Conservation (phyloP, 2,113 vertebrate species). For the Typhlomys cinereus region DNA sequence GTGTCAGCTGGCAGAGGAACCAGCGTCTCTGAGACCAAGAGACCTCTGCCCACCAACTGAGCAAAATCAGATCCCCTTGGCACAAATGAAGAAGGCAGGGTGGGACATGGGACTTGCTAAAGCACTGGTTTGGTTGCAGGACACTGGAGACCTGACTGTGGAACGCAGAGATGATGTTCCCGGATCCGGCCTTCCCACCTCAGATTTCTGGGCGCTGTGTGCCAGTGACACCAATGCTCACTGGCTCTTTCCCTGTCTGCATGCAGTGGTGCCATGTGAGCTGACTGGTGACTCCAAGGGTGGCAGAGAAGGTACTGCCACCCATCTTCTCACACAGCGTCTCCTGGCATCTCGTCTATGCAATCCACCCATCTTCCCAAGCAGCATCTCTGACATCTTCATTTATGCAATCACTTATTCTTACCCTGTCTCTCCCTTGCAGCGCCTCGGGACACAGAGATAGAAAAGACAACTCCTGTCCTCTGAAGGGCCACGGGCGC, state of each 20-base stretch:
- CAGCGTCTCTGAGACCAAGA: background rate
- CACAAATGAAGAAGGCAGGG: background rate
- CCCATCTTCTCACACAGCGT: background rate
- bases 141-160: background rate
- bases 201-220: background rate
- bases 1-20: background rate
- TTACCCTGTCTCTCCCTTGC: background rate
- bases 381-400: background rate
- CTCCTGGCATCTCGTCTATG: background rate
- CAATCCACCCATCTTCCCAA: background rate
- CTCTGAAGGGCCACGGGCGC: background rate
- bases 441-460: background rate
- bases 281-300: background rate
- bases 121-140: background rate
- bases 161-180: background rate
- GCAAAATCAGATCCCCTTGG: background rate
- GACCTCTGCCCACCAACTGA: background rate
- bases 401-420: background rate
- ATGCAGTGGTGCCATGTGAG: background rate
- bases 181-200: background rate
- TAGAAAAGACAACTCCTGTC: background rate
- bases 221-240: background rate
- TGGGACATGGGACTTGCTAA: background rate
- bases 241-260: background rate
- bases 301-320: background rate